Evolutionary conservation across 2,113 vertebrate genomes (phyloP).

Genomic region (Panurus biarmicus): DNA sequence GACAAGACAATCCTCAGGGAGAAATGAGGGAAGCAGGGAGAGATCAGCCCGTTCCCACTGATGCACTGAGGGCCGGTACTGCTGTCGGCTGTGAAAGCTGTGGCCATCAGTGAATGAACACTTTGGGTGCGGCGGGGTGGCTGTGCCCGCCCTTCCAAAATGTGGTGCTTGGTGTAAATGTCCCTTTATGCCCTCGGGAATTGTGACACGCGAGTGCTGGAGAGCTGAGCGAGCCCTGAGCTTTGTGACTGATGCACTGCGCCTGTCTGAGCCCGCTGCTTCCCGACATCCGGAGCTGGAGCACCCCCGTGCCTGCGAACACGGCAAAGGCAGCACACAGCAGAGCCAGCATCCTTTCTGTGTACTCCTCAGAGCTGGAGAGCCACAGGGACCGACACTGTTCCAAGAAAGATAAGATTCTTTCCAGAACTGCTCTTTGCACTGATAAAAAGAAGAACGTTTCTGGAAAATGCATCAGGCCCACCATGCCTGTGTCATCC

Average conservation of each 20-base stretch:
- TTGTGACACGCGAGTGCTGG: not conserved
- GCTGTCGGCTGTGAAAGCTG: not conserved
- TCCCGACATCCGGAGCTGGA: not conserved
- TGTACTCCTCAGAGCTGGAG: not conserved
- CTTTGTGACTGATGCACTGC: not conserved
- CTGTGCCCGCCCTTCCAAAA: not conserved
- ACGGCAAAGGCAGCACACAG: not conserved
- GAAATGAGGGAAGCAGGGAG: not conserved
- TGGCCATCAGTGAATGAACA: not conserved
- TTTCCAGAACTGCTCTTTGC: not conserved
- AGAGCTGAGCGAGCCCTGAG: not conserved
- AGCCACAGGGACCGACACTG: not conserved
- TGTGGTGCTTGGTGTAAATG: not conserved
- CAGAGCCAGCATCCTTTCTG: not conserved
- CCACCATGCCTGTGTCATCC: not conserved
- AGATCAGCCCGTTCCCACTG: fast-evolving
- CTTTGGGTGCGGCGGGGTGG: not conserved
- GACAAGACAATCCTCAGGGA: not conserved
- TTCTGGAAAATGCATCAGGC: not conserved
- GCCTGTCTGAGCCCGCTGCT: not conserved
- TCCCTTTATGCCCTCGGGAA: not conserved
- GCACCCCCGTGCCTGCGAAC: not conserved
- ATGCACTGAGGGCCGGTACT: not conserved
- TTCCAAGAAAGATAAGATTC: not conserved
- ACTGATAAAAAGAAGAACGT: not conserved